phyloP scores from a whole-genome alignment of 2,797 vertebrate species.

The Gymnocypris eckloni region DNA sequence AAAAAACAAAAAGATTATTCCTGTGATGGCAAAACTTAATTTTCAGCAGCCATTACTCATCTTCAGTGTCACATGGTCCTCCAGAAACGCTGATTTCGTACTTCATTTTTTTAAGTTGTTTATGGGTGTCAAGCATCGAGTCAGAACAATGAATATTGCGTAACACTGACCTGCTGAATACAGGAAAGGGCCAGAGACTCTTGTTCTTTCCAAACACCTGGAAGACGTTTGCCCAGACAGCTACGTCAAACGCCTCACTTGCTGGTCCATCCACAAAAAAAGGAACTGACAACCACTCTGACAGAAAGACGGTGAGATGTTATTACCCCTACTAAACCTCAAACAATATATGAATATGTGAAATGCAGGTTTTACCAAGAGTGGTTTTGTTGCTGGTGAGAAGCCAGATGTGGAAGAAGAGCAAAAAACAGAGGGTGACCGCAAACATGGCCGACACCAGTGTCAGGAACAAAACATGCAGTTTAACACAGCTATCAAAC shows the following conservation, averaged over 20 bases:
- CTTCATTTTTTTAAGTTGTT: background rate
- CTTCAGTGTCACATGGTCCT: background rate
- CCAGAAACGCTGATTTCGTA: background rate
- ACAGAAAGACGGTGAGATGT: background rate
- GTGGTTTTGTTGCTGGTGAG: constrained; percentile 84
- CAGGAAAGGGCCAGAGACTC: constrained; percentile 80
- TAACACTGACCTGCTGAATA: constrained; percentile 77
- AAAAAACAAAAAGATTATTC: background rate
- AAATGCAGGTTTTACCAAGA: constrained; percentile 75
- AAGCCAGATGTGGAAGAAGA: constrained; percentile 86
- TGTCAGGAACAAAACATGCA: constrained; percentile 83
- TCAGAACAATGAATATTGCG: background rate
- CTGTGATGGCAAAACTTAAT: background rate
- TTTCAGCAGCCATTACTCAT: background rate
- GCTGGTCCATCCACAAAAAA: constrained; percentile 82
- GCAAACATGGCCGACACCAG: constrained; percentile 85
- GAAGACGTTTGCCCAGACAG: constrained; percentile 78
- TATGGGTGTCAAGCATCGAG: background rate
- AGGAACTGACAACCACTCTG: constrained; percentile 83
- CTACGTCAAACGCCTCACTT: constrained; percentile 84
- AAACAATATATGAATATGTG: background rate
- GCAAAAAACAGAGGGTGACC: constrained; percentile 82
- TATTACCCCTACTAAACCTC: background rate
- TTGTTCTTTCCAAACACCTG: constrained; percentile 84
- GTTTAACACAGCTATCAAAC: constrained; percentile 79